These are phyloP conservation scores for Glareola pratincola DNA, from an alignment of 2,113 vertebrate species.

Conservation along the genomic window DNA sequence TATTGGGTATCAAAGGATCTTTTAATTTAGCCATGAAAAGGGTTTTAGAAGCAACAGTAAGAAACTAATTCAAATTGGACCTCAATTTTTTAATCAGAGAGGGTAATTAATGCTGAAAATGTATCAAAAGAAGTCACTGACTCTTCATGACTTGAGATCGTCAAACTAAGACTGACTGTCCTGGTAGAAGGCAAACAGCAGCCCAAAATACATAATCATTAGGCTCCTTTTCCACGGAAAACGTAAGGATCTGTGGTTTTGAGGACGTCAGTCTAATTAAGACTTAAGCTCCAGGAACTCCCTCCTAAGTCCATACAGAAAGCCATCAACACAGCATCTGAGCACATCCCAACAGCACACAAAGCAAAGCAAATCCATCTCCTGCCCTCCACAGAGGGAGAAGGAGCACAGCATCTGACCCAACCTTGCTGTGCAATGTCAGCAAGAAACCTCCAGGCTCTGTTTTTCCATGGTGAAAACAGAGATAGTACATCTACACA, in stretches of 20 bases:
- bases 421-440: background rate
- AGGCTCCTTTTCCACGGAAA: background rate
- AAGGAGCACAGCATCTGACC: background rate
- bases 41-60: background rate
- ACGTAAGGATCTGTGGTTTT: background rate
- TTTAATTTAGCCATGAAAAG: background rate
- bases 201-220: background rate
- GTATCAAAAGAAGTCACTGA: background rate
- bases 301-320: background rate
- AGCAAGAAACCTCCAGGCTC: background rate
- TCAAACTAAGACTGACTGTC: background rate
- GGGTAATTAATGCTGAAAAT: background rate
- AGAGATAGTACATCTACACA: fast-evolving
- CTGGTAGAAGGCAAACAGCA: background rate
- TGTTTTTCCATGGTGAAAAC: background rate
- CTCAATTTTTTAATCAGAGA: background rate
- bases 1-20: background rate
- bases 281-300: background rate
- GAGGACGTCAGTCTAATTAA: background rate
- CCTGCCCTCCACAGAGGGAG: background rate
- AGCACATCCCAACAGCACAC: background rate
- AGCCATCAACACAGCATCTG: background rate
- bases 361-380: background rate
- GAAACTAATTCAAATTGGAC: background rate
- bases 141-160: background rate